Base-by-base conservation (phyloP, 1,140 invertebrate genomes). In the Drosophila pallidifrons region DNA sequence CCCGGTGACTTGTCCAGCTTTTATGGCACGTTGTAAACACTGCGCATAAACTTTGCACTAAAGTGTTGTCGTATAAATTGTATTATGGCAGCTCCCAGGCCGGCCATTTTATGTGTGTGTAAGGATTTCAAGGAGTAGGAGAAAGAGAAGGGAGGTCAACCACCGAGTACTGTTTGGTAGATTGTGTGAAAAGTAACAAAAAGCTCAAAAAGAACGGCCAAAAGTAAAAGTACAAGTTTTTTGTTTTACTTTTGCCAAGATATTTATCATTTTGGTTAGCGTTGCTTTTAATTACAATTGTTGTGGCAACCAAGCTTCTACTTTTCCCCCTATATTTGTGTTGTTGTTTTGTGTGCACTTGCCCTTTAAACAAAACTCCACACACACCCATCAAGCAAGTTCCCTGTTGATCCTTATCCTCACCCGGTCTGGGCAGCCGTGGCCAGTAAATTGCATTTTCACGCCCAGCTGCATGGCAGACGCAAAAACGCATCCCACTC, bases 41-140 rank as follows among this genome's bases (percentile, higher is more conserved):
- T 88, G 77, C 52, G 83, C 80, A 88, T 88, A 88, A 88, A 88
- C 77, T 88, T 88, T 89, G 83, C 81, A 88, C 83, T 89, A 88
- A 89, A 88, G 83, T 88, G 83, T 89, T 88, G 85, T 89, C 83
- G 80, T 89, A 88, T 88, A 89, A 88, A 88, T 88, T 89, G 83
- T 88, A 88, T 88, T 88, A 88, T 89, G 85, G 83, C 85, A 85
- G 81, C 85, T 88, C 83, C 83, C 83, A 78, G 60, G 83, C 73
- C 72, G 85, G 85, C 67, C 81, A 85, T 88, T 89, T 77, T 71
- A 51, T 65, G 68, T 61, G 65, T 46, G 66, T 66, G 35, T 7
- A 43, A 8, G 11, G 20, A 49, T 41, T 32, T 20, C 28, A 25
- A 38, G 52, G 8, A 25, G 10, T 5, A 20, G 25, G 10, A 30